Base-by-base conservation (phyloP, 30 jellyfish, hydroid and myxozoan genomes). In the Hydractinia symbiolongicarpus region DNA sequence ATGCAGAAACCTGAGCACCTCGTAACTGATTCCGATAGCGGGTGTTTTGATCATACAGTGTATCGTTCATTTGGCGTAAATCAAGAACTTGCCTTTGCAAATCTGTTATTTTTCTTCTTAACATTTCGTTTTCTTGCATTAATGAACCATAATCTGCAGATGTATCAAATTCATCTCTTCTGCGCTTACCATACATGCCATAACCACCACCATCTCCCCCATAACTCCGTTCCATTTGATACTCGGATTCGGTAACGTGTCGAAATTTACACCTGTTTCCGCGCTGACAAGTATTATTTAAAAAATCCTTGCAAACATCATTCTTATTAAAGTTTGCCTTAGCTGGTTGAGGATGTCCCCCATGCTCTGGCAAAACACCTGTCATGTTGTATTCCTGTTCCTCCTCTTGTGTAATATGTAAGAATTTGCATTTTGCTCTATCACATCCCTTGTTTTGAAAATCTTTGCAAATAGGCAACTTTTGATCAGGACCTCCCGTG, bases 71-170 rank as follows among this genome's bases (percentile, higher is more conserved):
- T 69, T 95, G 94, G 13, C 98, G 86, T 84, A 91, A 66, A 84
- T 91, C 98, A 52, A 94, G 88, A 13, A 91, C 96, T 71, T 91
- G 98, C 66, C 96, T 90, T 79, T 91, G 98, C 50, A 91, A 78
- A 80, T 91, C 98, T 15, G 98, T 90, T 6, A 91, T 89, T 67
- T 91, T 91, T 21, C 96, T 90, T 21, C 98, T 94, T 7, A 91
- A 83, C 95, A 91, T 87, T 72, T 91, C 98, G 67, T 86, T 91
- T 54, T 91, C 98, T 76, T 86, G 95, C 54, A 62, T 73, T 44
- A 84, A 86, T 61, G 89, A 71, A 4, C 81, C 60, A 13, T 83
- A 82, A 49, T 90, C 94, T 58, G 86, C 88, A 52, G 61, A 61
- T 4, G 74, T 84, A 5, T 88, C 87, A 80, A 69, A 86, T 50